These are phyloP conservation scores for Gryllus longicercus DNA, from an alignment of 2,888 invertebrate species.

Conservation along the genomic window DNA sequence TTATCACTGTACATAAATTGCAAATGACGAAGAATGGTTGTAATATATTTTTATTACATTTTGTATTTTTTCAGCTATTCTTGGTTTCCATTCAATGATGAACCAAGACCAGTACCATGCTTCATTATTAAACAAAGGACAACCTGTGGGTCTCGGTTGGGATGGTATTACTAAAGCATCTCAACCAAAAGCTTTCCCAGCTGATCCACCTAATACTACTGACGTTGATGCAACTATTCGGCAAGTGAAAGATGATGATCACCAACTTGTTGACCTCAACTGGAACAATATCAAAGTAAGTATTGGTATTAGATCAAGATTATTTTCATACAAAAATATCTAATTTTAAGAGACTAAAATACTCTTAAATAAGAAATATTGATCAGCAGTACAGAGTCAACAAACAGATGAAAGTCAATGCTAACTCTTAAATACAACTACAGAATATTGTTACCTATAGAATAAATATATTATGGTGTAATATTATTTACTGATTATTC, in stretches of 20 bases:
- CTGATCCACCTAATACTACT: constrained; percentile 95
- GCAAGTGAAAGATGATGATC: constrained; percentile 85
- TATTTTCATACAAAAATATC: too few species aligned
- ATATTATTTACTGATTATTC: too few species aligned
- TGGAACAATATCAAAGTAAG: constrained; percentile 98
- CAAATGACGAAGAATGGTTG: too few species aligned
- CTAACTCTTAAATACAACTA: too few species aligned
- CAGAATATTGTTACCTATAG: too few species aligned
- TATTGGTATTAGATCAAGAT: too few species aligned
- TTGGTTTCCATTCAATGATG: constrained; percentile 99
- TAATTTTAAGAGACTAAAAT: too few species aligned
- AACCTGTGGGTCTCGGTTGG: constrained; percentile 86
- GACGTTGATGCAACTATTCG: constrained; percentile 91
- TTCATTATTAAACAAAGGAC: constrained; percentile 86
- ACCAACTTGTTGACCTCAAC: constrained; percentile 85
- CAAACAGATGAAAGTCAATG: too few species aligned
- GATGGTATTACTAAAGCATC: constrained; percentile 93
- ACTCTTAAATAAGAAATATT: too few species aligned
- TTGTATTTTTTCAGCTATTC: constrained; percentile 67
- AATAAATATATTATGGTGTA: too few species aligned
- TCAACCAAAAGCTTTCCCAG: constrained; percentile 84
- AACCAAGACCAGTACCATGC: constrained; percentile 99
- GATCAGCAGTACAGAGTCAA: too few species aligned
- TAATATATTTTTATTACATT: background rate
- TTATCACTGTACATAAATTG: too few species aligned